Evolutionary conservation across 2,113 vertebrate species (phyloP), one percentile per base, ranked within the genome.

Genomic region (Heliornis fulica): DNA sequence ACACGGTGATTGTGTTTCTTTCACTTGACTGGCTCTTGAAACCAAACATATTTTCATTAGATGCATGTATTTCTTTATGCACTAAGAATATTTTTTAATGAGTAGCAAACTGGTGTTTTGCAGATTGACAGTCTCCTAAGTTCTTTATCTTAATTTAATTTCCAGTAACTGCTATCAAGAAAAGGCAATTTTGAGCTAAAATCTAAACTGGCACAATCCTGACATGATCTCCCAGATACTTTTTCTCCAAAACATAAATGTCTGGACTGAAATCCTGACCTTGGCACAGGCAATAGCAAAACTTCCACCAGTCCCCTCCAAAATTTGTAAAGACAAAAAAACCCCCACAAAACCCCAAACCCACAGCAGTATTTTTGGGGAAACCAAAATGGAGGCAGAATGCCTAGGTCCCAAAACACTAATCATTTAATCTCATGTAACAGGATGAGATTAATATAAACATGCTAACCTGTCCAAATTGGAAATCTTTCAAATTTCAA

Each of bases 401-500:
- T 32, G 46, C 56, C 64, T 75, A 53, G 45, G n/a, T 95, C 78
- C 31, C 59, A 43, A 74, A 95, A 80, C 31, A 31, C 54, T 84
- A 74, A 84, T 80, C 0, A 2, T 83, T 96, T 93, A 32, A 88
- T 93, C 74, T 93, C 71, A 46, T 94, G 79, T 60, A 94, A 93
- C 96, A 97, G 96, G 94, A 96, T 93, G 92, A 90, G 82, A 90
- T 83, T 79, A 94, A 87, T 89, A 96, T 91, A 97, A 96, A 94
- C 90, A 94, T 3, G 50, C 76, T 76, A 90, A 93, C 78, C 95
- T 95, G 89, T 93, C 95, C 94, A 93, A 94, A 94, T 40, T 96
- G 96, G 97, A 96, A 93, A 88, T 66, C 51, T 96, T 92, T 94
- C 96, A 96, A 63, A 90, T 83, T 48, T 95, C 84, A 96, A 92